These are phyloP conservation scores for Urocolius indicus DNA, from an alignment of 2,113 vertebrate species.

Conservation along the genomic window DNA sequence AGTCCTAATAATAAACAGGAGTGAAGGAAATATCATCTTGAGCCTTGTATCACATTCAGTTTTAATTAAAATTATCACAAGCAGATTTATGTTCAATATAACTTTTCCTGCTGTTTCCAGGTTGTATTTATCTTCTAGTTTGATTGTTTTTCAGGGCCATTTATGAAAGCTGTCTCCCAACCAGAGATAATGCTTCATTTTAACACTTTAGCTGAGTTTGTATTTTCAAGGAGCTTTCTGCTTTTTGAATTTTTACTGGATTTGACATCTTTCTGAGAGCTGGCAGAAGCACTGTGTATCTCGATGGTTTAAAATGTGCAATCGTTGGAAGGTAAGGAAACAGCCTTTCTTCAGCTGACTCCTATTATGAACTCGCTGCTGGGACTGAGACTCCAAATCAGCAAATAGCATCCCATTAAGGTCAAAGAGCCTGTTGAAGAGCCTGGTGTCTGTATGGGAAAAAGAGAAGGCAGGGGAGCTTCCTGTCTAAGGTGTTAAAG, in stretches of 20 bases:
- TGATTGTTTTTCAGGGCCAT: background rate
- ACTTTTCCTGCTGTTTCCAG: conserved; percentile 63
- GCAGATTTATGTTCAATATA: conserved; percentile 58
- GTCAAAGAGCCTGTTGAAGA: conserved; percentile 15
- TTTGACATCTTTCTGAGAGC: conserved; percentile 47
- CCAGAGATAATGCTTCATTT: conserved; percentile 6
- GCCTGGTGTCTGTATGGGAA: background rate
- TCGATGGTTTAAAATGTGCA: background rate
- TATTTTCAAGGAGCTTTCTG: conserved; percentile 23
- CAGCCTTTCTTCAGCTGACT: conserved; percentile 48
- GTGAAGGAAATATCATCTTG: conserved; percentile 7
- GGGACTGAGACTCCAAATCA: conserved; percentile 10
- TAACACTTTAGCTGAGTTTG: conserved; percentile 29
- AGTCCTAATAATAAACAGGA: conserved; percentile 1
- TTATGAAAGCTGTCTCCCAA: conserved; percentile 36
- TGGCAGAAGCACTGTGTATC: background rate
- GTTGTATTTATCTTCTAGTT: conserved; percentile 60
- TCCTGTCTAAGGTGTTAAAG: background rate
- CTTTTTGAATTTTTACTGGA: conserved; percentile 35
- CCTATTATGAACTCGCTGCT: conserved; percentile 40
- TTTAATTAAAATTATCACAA: conserved; percentile 69
- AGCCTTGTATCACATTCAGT: conserved; percentile 25
- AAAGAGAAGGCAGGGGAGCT: background rate
- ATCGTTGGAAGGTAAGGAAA: background rate
- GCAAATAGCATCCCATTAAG: conserved; percentile 27